Base-by-base conservation (phyloP, 1,140 invertebrate genomes). In the Tetragonula clypearis region DNA sequence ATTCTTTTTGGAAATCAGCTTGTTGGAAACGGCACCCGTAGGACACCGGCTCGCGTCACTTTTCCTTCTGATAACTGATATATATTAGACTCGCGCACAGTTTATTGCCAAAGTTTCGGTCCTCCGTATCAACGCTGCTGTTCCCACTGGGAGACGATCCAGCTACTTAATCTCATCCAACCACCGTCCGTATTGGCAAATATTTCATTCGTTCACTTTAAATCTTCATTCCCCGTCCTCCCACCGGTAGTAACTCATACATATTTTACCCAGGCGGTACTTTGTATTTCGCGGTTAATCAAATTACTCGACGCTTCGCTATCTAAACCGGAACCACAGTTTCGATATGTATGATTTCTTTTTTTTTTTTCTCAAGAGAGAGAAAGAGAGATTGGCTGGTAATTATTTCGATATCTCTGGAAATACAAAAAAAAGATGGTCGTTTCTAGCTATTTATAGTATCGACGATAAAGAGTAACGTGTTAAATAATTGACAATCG, bases 31-130 rank as follows among this genome's bases (percentile, higher is more conserved):
- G 77, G 58, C 41, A 69, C 77, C 77, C 82, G n/a, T 17, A 79
- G 77, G 82, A 72, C 15, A 17, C 5, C 23, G 82, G 41, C 58
- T 75, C 55, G 2, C 69, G 83, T n/a, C 60, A 79, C 71, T 85
- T 85, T 68, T 66, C 58, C 9, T n/a, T 35, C 69, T 69, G 84
- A 85, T 81, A 85, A 85, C 74, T 81, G 53, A 74, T 41, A 68
- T 75, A 74, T 85, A 85, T 85, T 75, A 81, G 79, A 26, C 53
- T 23, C n/a, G 58, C 41, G 77, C 21, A 68, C 69, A 55, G 84
- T 85, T 85, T 85, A 81, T 85, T 74, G 84, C 69, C 60, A 85
- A 85, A 85, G 76, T 85, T 85, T 85, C 35, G 71, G 71, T 62
- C 58, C 71, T 85, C 79, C 49, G 60, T 85, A 85, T 81, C 71